Percentiles rank a stretch among this genome's conserved stretches.
phyloP scores from a whole-genome alignment of 2,113 vertebrate genomes.

The Galemys pyrenaicus region DNA sequence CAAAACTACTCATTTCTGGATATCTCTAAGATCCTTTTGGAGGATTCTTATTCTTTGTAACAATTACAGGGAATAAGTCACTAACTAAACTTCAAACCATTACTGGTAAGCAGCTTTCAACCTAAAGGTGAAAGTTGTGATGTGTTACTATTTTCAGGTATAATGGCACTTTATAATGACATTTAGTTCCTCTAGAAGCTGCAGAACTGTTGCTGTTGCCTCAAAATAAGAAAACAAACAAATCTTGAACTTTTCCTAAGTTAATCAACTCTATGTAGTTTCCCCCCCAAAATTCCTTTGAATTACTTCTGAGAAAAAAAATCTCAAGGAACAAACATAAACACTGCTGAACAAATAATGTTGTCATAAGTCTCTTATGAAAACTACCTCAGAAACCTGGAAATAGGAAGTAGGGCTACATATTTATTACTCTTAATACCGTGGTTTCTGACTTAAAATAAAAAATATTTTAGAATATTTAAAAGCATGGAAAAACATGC shows the following conservation, averaged over 20 bases:
- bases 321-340: background rate
- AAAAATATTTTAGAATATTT: slow-evolving; percentile 38
- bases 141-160: background rate
- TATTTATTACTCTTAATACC: background rate
- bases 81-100: slow-evolving; percentile 20
- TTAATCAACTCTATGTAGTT: background rate
- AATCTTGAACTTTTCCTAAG: slow-evolving; percentile 15
- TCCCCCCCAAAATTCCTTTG: background rate
- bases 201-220: background rate
- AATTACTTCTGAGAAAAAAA: background rate
- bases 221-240: background rate
- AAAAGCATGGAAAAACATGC: background rate
- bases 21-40: background rate
- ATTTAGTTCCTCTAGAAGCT: slow-evolving; percentile 6
- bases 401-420: background rate
- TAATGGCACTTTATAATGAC: background rate
- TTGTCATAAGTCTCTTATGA: background rate
- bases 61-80: background rate
- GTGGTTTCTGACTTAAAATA: background rate
- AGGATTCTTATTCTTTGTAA: background rate
- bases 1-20: background rate
- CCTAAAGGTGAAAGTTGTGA: background rate
- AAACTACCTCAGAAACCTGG: slow-evolving; percentile 28
- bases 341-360: background rate
- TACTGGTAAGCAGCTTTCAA: background rate